Conservation (phyloP, 2,888 invertebrate genomes). For the Anthoptus insignis region DNA sequence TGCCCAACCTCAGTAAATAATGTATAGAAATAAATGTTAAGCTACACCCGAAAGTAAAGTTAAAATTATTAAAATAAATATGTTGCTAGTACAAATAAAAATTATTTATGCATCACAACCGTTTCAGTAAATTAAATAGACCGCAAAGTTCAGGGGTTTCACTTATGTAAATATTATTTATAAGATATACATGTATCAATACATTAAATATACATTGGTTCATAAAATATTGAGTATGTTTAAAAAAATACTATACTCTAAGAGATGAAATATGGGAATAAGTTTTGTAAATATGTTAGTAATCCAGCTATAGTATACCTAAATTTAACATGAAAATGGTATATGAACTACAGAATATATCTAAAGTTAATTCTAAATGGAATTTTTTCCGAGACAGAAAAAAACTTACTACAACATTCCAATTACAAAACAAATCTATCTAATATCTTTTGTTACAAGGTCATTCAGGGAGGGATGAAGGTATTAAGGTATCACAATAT, state of each 20-base stretch:
- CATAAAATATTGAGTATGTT: constrained; percentile 16
- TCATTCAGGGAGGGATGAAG: constrained; percentile 27
- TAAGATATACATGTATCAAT: neutral
- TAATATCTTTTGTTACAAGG: constrained; percentile 15
- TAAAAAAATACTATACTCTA: constrained; percentile 25
- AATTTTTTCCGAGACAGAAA: neutral
- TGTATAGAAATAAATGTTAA: neutral
- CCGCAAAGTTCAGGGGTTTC: neutral
- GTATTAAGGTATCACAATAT: constrained; percentile 33
- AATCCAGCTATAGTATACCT: neutral
- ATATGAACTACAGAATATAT: neutral
- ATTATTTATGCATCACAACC: constrained; percentile 32
- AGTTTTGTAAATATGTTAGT: constrained; percentile 1
- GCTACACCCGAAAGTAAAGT: neutral
- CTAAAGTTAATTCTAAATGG: no score
- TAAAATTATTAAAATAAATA: neutral
- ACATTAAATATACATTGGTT: constrained; percentile 2
- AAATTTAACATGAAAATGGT: neutral
- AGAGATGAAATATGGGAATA: constrained; percentile 6
- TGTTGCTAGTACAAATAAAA: neutral
- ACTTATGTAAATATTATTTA: constrained; percentile 5
- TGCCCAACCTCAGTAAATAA: no score
- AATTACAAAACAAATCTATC: neutral
- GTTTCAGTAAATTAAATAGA: constrained; percentile 19
- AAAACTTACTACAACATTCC: neutral